These are phyloP conservation scores for Streblospio benedicti DNA, from an alignment of 1,140 invertebrate species.

Conservation along the genomic window DNA sequence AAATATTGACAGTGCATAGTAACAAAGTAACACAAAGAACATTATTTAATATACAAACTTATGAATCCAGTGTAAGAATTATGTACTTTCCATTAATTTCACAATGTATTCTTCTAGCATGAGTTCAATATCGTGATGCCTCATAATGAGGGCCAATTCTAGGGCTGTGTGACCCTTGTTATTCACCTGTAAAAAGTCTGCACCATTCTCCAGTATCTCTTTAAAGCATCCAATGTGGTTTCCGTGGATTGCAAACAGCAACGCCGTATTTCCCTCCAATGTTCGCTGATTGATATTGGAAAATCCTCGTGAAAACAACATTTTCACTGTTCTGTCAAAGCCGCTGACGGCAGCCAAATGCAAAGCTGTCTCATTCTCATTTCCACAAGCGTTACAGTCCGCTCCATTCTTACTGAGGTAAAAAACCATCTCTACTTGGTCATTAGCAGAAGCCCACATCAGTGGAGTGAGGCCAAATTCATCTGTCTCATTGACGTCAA, in stretches of 20 bases:
- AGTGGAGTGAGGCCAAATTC: background rate
- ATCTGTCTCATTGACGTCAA: background rate
- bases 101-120: no score
- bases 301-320: background rate
- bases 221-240: background rate
- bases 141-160: background rate
- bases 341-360: background rate
- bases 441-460: background rate
- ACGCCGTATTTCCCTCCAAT: background rate
- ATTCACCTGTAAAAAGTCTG: background rate
- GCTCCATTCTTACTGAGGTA: background rate
- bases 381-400: background rate
- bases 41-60: no score
- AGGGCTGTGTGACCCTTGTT: background rate
- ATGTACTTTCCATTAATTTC: no score
- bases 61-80: no score
- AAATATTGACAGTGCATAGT: no score
- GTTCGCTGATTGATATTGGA: background rate
- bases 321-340: background rate
- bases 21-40: no score
- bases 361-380: background rate
- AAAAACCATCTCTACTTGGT: background rate
- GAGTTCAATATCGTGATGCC: background rate
- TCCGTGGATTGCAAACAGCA: background rate
- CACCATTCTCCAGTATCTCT: background rate